Evolutionary conservation across 2,113 vertebrate genomes (phyloP).

Genomic region (Xenus cinereus): DNA sequence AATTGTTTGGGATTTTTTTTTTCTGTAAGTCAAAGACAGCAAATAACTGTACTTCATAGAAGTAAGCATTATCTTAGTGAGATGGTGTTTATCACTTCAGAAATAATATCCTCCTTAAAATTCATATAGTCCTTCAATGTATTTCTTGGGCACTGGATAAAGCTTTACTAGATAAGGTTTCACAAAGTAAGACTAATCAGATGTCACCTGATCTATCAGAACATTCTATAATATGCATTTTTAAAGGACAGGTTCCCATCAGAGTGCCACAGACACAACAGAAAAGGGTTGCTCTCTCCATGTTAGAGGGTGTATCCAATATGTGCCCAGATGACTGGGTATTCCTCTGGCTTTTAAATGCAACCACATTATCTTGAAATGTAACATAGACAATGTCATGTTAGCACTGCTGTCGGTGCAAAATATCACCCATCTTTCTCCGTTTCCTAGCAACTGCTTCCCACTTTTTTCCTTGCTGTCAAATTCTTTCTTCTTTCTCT

Average conservation of each 20-base stretch:
- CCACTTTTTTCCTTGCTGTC: conserved; percentile 25
- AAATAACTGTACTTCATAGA: neutral
- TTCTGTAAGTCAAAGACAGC: neutral
- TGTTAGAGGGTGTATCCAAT: neutral
- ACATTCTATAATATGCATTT: neutral
- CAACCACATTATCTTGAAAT: neutral
- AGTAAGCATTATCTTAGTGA: neutral
- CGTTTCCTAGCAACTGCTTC: conserved; percentile 47
- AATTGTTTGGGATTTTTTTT: neutral
- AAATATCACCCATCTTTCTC: neutral
- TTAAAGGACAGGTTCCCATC: neutral
- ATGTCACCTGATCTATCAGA: neutral
- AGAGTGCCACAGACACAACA: neutral
- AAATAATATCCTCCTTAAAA: neutral
- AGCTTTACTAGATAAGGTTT: neutral
- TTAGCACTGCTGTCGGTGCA: neutral
- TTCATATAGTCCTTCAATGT: neutral
- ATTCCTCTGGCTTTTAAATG: neutral
- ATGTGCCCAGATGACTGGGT: neutral
- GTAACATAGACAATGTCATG: neutral
- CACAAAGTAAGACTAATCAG: neutral
- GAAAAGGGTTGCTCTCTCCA: neutral
- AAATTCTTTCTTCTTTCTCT: conserved; percentile 27
- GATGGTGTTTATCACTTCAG: neutral
- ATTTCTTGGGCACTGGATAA: neutral